Evolutionary conservation across 2,797 vertebrate genomes (phyloP).

Genomic region (Anguilla megastoma): DNA sequence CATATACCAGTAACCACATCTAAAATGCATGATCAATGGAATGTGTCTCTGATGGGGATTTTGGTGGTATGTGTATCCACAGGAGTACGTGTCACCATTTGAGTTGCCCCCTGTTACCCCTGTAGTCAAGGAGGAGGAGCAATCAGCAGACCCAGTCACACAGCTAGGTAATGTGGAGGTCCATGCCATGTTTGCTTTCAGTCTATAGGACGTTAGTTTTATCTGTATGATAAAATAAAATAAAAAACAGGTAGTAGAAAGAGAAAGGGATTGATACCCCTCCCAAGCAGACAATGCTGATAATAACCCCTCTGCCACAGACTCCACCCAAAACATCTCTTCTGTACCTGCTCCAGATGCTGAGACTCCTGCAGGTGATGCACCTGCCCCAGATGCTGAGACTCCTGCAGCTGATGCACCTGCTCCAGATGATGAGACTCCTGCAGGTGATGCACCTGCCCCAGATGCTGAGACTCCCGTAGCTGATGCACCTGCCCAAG

Average conservation of each 20-base stretch:
- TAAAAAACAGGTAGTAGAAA: background rate
- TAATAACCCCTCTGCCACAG: background rate
- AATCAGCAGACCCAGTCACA: background rate
- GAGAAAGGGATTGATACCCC: constrained; percentile 32
- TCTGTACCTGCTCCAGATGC: constrained; percentile 29
- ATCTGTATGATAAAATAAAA: background rate
- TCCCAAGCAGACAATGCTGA: constrained; percentile 41
- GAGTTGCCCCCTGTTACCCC: constrained; percentile 64
- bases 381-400: constrained; percentile 27
- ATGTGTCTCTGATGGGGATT: constrained; percentile 36
- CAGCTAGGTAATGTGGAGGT: constrained; percentile 55
- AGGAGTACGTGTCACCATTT: constrained; percentile 72
- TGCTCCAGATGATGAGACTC: constrained; percentile 38
- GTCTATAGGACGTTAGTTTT: background rate
- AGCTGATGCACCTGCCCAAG: constrained; percentile 40
- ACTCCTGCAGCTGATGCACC: constrained; percentile 2
- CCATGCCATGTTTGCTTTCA: background rate
- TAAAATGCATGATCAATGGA: background rate
- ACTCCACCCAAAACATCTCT: constrained; percentile 42
- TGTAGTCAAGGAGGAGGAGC: constrained; percentile 33
- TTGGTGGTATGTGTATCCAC: constrained; percentile 46
- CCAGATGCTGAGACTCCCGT: background rate
- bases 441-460: constrained; percentile 33
- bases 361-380: constrained; percentile 40
- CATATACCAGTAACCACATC: background rate